Evolutionary conservation across 2,113 vertebrate species (phyloP), one percentile per base, ranked within the genome.

Genomic region (Pygoscelis antarcticus): DNA sequence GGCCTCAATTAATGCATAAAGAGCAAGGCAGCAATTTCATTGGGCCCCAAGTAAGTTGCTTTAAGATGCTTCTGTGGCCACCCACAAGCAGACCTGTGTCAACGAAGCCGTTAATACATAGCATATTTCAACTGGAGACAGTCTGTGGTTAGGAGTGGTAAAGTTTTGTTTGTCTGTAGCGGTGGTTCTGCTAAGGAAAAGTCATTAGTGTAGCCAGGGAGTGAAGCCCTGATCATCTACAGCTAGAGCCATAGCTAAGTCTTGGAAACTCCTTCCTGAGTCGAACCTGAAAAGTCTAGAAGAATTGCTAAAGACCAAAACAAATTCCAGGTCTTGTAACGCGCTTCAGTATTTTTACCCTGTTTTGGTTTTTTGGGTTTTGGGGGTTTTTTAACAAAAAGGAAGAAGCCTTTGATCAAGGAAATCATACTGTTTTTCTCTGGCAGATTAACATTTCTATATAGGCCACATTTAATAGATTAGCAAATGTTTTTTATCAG

Each of bases 51-150:
- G 16, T 61, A 32, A 44, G 22, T 55, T 62, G 46, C 26, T 36
- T 44, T 13, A n/a, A 49, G 30, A 20, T 80, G 26, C 16, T 27
- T 23, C 66, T 51, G 1, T 42, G 25, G 44, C 52, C 13, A 38
- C 27, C 62, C 15, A 5, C 27, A 29, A 51, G 46, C 46, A 29
- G 61, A 34, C 32, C 21, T 2, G 2, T 68, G 60, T 51, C 44
- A 36, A 4, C 32, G 32, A 51, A 58, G 52, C 22, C 27, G 9
- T 27, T 49, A 1, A 36, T 15, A 5, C 1, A 8, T 13, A 4
- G 26, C 2, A 0, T 38, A 6, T 18, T 60, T 34, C 13, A 38
- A 2, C 8, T 34, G 7, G 22, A 54, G 36, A 15, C 13, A n/a
- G 20, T 10, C 49, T 47, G 54, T 10, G 71, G 29, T 34, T 30